Evolutionary conservation across 2,888 invertebrate genomes (phyloP).

Genomic region (Elaeidobius kamerunicus): DNA sequence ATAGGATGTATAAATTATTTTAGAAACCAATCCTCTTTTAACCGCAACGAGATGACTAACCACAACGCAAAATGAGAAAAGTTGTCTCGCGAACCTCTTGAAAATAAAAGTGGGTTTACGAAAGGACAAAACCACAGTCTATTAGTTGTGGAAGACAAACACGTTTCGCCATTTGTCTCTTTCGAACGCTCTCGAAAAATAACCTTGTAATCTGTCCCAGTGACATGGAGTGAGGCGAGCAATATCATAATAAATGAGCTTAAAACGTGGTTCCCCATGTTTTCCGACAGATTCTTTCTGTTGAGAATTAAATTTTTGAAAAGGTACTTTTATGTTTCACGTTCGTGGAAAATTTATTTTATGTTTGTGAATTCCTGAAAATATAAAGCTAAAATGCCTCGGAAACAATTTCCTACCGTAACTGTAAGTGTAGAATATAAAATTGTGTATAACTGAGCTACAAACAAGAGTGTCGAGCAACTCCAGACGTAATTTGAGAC

Average conservation of each 20-base stretch:
- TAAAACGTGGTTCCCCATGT: conserved; percentile 24
- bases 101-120: conserved; percentile 10
- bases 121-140: conserved; percentile 13
- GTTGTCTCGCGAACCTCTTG: background rate
- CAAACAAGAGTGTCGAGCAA: background rate
- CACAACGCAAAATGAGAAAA: background rate
- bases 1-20: too few relatives aligned
- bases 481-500: conserved; percentile 2
- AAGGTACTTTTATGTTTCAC: too few relatives aligned
- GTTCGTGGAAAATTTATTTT: too few relatives aligned
- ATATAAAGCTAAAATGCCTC: too few relatives aligned
- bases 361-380: too few relatives aligned
- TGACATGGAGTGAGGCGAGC: conserved; percentile 36
- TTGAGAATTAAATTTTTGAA: too few relatives aligned
- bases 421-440: too few relatives aligned
- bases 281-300: too few relatives aligned
- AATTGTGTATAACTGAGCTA: background rate
- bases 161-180: conserved; percentile 43
- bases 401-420: too few relatives aligned
- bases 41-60: too few relatives aligned
- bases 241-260: conserved; percentile 41
- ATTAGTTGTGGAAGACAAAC: conserved; percentile 27
- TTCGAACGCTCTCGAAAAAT: conserved; percentile 42
- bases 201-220: conserved; percentile 43
- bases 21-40: too few relatives aligned